These are phyloP conservation scores for Phalloptychus januarius DNA, from an alignment of 2,797 vertebrate genomes.

Conservation along the genomic window DNA sequence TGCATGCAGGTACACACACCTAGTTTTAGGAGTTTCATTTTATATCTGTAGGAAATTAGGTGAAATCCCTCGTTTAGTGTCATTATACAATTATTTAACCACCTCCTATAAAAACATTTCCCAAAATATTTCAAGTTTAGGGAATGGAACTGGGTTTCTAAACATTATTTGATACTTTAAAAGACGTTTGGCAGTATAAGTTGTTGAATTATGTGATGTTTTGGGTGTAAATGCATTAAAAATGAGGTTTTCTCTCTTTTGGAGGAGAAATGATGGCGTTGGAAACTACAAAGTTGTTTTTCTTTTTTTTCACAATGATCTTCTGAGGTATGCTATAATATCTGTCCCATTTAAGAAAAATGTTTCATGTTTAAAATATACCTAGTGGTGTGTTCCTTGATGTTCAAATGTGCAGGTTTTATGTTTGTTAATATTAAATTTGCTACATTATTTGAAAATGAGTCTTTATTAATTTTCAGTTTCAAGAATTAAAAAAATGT, in stretches of 20 bases:
- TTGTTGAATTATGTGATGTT: not conserved
- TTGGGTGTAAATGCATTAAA: not conserved
- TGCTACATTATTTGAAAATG: slow-evolving; percentile 1
- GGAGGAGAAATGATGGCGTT: not conserved
- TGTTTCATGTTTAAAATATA: not conserved
- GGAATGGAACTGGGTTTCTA: not conserved
- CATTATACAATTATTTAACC: not conserved
- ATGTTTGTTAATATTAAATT: slow-evolving; percentile 6
- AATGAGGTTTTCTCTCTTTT: not conserved
- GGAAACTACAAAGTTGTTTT: not conserved
- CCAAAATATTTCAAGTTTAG: not conserved
- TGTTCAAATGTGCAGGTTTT: not conserved
- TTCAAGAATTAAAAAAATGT: not conserved
- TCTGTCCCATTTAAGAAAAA: not conserved
- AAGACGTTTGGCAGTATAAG: not conserved
- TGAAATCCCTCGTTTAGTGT: not conserved
- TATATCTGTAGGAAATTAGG: not conserved
- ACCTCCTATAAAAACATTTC: not conserved
- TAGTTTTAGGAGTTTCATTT: not conserved
- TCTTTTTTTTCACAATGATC: not conserved
- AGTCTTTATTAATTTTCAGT: not conserved
- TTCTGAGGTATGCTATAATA: not conserved
- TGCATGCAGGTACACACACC: slow-evolving; percentile 23
- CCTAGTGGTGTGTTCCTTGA: not conserved
- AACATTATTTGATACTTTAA: not conserved